A percentile compares a stretch with the other conserved stretches of the same genome.
phyloP scores from a whole-genome alignment of 2,888 invertebrate species.

The Zeuzera pyrina region DNA sequence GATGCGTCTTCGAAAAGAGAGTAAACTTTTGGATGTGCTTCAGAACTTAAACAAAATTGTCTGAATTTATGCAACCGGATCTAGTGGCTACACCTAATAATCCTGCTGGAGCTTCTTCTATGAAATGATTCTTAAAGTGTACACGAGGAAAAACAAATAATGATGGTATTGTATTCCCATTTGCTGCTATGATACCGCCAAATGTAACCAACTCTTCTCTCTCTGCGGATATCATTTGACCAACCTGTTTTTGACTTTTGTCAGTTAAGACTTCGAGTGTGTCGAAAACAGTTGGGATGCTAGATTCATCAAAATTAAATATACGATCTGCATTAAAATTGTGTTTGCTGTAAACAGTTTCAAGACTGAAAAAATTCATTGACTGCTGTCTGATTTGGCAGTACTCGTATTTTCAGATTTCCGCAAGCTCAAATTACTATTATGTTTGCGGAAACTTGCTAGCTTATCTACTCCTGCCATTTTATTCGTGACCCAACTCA shows the following conservation, averaged over 20 bases:
- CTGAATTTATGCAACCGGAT: slow-evolving; percentile 21
- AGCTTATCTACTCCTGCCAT: no score
- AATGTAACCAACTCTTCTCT: not conserved
- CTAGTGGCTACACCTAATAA: no score
- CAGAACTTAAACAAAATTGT: slow-evolving; percentile 17
- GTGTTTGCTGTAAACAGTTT: slow-evolving; percentile 9
- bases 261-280: slow-evolving; percentile 17
- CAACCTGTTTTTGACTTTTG: slow-evolving; percentile 6
- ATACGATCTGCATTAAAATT: slow-evolving; percentile 13
- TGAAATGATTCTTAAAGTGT: slow-evolving; percentile 10
- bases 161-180: slow-evolving; percentile 17
- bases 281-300: slow-evolving; percentile 20
- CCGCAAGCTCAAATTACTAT: slow-evolving; percentile 15
- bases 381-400: slow-evolving; percentile 22
- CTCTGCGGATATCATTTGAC: no score
- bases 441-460: not conserved
- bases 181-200: not conserved
- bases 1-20: no score
- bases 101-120: slow-evolving; percentile 15
- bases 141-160: slow-evolving; percentile 16
- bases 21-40: slow-evolving; percentile 17
- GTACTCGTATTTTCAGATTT: slow-evolving; percentile 26
- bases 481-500: slow-evolving; percentile 4
- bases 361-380: not conserved
- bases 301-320: slow-evolving; percentile 18